Evolutionary conservation across 1,140 invertebrate species (phyloP).

Genomic region (Halesus radiatus): DNA sequence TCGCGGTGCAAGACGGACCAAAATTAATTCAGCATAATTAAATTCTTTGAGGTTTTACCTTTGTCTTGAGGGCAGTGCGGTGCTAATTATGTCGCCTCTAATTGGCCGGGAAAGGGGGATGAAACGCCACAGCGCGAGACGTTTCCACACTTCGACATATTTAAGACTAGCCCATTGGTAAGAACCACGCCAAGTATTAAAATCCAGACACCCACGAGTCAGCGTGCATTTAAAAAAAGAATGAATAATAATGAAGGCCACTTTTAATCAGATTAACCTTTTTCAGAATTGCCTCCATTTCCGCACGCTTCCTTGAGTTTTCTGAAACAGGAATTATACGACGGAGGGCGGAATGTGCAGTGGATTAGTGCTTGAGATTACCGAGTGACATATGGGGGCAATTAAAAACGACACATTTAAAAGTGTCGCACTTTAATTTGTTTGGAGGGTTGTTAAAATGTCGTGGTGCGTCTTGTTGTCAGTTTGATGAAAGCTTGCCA

Average conservation of each 20-base stretch:
- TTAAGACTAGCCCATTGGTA: constrained; percentile 1
- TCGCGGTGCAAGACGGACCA: background rate
- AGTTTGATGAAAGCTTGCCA: constrained; percentile 8
- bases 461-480: constrained; percentile 11
- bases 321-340: background rate
- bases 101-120: constrained; percentile 31
- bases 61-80: constrained; percentile 26
- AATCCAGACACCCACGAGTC: too few relatives aligned
- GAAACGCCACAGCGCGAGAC: background rate
- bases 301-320: background rate
- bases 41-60: constrained; percentile 50
- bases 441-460: background rate
- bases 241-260: too few relatives aligned
- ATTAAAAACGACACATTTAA: constrained; percentile 27
- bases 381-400: constrained; percentile 25
- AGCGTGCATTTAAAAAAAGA: too few relatives aligned
- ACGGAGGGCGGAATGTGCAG: constrained; percentile 1
- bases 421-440: constrained; percentile 26
- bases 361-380: constrained; percentile 10
- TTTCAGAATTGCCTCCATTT: too few relatives aligned
- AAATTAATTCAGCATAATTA: constrained; percentile 29
- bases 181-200: too few relatives aligned
- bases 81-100: constrained; percentile 41
- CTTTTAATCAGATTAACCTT: too few relatives aligned
- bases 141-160: background rate